Evolutionary conservation across 2,113 vertebrate species (phyloP), one percentile per base, ranked within the genome.

Genomic region (Apodemus sylvaticus): DNA sequence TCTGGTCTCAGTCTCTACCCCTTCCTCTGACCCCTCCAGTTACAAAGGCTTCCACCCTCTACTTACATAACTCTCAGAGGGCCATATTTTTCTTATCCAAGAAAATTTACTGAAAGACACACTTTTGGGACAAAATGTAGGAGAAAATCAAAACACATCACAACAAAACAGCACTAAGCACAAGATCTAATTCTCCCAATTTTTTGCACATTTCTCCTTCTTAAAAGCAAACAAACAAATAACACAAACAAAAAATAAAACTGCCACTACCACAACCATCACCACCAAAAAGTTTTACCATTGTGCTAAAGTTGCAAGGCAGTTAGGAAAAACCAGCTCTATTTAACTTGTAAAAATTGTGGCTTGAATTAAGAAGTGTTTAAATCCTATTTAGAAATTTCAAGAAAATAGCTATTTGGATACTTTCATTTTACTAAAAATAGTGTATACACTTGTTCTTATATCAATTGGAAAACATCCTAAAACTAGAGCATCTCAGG

Each of bases 321-420:
- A 94, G 96, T 39, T 74, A 95, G 86, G 29, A 76, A 94, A 86
- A 86, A 90, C 45, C 88, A 92, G 60, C 51, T 55, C 16, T 64
- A 95, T 85, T 91, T 90, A 92, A 70, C 29, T 88, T 48, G 53
- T 26, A 96, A 77, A 95, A 64, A n/a, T 39, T 68, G 10, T 86
- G 51, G 51, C 34, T 93, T 94, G 16, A 11, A 36, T 73, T 94
- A 71, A 74, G 95, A 96, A 76, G 20, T 76, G 39, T 42, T 95
- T 17, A 24, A 86, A 78, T 82, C 5, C 7, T 55, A 89, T 53
- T 14, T 78, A 71, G 20, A 91, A 68, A 17, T 42, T 78, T 36
- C 5, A 36, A 81, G 58, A 73, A 82, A 93, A 48, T 86, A 26
- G 1, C 53, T 77, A 88, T 90, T 95, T 71, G 39, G 31, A 26